These are phyloP conservation scores for Chromoteleia sp. DNA, from an alignment of 2,888 invertebrate species.

Conservation along the genomic window DNA sequence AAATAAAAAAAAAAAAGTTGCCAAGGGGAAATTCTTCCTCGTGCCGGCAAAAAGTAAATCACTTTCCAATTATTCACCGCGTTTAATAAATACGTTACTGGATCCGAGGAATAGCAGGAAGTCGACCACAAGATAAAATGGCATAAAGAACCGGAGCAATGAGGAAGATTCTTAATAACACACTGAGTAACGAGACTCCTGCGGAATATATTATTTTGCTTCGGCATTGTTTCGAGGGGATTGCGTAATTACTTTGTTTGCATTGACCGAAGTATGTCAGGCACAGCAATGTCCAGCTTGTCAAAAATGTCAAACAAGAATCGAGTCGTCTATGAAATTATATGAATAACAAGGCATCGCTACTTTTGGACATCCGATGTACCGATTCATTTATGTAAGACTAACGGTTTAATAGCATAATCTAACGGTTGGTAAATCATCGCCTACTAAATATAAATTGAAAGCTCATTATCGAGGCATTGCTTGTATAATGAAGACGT, in stretches of 20 bases:
- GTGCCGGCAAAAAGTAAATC: constrained; percentile 40
- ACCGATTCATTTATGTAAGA: constrained; percentile 16
- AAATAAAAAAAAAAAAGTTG: constrained; percentile 23
- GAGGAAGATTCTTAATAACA: constrained; percentile 46
- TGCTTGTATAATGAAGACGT: constrained; percentile 50
- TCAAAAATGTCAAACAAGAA: constrained; percentile 36
- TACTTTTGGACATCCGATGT: constrained; percentile 32
- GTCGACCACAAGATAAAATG: constrained; percentile 22
- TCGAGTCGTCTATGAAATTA: constrained; percentile 7
- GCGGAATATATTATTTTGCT: constrained; percentile 45
- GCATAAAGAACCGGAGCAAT: constrained; percentile 48
- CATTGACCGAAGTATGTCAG: constrained; percentile 41
- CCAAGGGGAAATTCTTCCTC: constrained; percentile 10
- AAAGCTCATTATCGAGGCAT: constrained; percentile 44
- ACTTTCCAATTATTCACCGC: constrained; percentile 53
- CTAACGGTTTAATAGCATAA: constrained; percentile 41
- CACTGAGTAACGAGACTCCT: constrained; percentile 36
- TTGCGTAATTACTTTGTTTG: constrained; percentile 36
- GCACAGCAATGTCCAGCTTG: constrained; percentile 27
- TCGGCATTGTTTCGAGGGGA: constrained; percentile 28
- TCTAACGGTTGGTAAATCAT: constrained; percentile 60
- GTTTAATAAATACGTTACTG: constrained; percentile 52
- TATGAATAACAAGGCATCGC: constrained; percentile 12
- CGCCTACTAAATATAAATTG: constrained; percentile 50
- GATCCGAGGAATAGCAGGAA: constrained; percentile 25